These are phyloP conservation scores for Meda fulgida DNA, from an alignment of 2,797 vertebrate genomes.

Conservation along the genomic window DNA sequence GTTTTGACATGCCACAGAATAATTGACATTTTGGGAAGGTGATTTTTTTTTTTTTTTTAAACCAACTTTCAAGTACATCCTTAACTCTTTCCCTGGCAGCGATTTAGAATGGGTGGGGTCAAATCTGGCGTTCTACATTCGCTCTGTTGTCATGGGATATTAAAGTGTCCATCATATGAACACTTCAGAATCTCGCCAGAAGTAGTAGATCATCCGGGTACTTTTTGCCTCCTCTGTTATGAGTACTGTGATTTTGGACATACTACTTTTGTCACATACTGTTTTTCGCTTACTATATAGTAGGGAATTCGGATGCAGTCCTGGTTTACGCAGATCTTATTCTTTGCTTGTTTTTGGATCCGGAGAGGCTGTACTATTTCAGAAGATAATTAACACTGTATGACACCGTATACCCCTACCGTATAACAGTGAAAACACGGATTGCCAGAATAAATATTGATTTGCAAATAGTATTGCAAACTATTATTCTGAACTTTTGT, in stretches of 20 bases:
- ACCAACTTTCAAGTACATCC: not conserved
- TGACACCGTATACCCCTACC: too few species aligned
- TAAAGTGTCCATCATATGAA: too few species aligned
- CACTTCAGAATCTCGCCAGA: too few species aligned
- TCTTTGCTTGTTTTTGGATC: too few species aligned
- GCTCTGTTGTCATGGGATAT: too few species aligned
- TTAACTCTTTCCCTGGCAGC: not conserved
- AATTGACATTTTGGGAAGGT: not conserved
- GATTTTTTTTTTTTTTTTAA: not conserved
- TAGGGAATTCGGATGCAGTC: not conserved
- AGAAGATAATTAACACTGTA: too few species aligned
- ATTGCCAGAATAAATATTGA: not conserved
- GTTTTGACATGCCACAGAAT: not conserved
- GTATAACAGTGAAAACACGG: not conserved
- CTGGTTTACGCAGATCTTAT: not conserved
- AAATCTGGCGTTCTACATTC: too few species aligned
- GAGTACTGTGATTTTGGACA: too few species aligned
- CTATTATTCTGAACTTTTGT: not conserved
- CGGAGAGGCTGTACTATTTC: too few species aligned
- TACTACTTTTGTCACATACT: not conserved
- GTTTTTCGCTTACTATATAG: not conserved
- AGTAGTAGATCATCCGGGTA: too few species aligned
- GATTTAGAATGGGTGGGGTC: not conserved
- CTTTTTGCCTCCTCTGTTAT: too few species aligned
- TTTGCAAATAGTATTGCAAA: too few species aligned